Percentiles rank a stretch among this genome's conserved stretches.
Evolutionary conservation across 1,140 invertebrate genomes (phyloP).

Genomic region (Philotrypesis tridentata): DNA sequence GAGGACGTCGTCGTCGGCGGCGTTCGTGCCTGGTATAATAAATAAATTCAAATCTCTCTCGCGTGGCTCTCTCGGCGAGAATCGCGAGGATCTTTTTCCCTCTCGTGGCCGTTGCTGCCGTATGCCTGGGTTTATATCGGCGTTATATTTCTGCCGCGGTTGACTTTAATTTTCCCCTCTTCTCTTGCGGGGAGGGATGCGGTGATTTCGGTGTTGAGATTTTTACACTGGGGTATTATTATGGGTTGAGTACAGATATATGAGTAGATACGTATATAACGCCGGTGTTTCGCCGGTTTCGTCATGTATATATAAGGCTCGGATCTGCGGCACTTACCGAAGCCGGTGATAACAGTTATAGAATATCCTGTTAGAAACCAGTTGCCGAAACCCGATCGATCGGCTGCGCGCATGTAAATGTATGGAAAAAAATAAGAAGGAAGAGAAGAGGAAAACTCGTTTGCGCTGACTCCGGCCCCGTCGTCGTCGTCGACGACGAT

Average conservation of each 20-base stretch:
- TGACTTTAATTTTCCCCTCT: background rate
- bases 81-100: background rate
- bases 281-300: too few relatives aligned
- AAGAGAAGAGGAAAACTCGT: background rate
- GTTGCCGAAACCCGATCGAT: slow-evolving; percentile 14
- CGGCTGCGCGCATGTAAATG: background rate
- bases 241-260: too few relatives aligned
- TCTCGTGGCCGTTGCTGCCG: background rate
- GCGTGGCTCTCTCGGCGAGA: background rate
- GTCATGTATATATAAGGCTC: background rate
- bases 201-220: too few relatives aligned
- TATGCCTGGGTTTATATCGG: too few relatives aligned
- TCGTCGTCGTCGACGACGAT: background rate
- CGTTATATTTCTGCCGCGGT: too few relatives aligned
- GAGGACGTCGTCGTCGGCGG: slow-evolving; percentile 1
- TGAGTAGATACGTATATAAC: too few relatives aligned
- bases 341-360: background rate
- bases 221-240: too few relatives aligned
- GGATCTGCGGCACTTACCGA: background rate
- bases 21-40: slow-evolving; percentile 41
- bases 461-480: background rate
- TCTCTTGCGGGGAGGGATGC: background rate
- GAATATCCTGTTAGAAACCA: slow-evolving; percentile 19
- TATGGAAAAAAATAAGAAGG: too few relatives aligned
- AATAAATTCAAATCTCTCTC: slow-evolving; percentile 35